phyloP scores from a whole-genome alignment of 2,888 invertebrate genomes.

The Abscondita cerata region DNA sequence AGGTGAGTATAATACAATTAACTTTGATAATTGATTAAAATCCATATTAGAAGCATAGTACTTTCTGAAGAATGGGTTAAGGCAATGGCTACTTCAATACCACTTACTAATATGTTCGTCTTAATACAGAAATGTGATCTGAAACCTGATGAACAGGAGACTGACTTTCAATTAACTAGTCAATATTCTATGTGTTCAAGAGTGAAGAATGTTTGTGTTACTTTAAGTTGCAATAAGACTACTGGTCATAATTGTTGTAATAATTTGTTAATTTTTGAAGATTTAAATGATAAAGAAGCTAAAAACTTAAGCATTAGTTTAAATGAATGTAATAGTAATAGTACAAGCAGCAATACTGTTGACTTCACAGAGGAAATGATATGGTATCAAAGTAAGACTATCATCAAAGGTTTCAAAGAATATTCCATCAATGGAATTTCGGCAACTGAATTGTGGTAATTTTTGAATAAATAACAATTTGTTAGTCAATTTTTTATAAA shows the following conservation, averaged over 20 bases:
- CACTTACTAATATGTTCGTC: constrained; percentile 63
- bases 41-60: constrained; percentile 57
- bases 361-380: constrained; percentile 1
- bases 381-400: constrained; percentile 65
- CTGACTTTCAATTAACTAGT: constrained; percentile 53
- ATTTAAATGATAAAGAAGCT: constrained; percentile 32
- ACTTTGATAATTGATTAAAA: background rate
- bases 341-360: constrained; percentile 9
- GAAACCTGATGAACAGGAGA: constrained; percentile 52
- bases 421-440: constrained; percentile 64
- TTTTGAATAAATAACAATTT: too few species aligned
- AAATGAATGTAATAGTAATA: constrained; percentile 10
- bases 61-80: constrained; percentile 60
- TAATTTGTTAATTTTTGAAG: constrained; percentile 48
- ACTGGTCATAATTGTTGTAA: constrained; percentile 48
- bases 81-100: constrained; percentile 57
- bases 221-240: constrained; percentile 42
- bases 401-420: constrained; percentile 67
- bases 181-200: constrained; percentile 44
- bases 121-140: constrained; percentile 57
- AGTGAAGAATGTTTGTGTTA: constrained; percentile 47
- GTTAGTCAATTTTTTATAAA: too few species aligned
- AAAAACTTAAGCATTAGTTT: constrained; percentile 4
- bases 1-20: constrained; percentile 39
- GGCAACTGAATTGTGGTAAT: constrained; percentile 62